Evolutionary conservation across 30 jellyfish, hydroid and myxozoan genomes (phyloP), one percentile per base, ranked within the genome.

Genomic region (Hydractinia symbiolongicarpus): DNA sequence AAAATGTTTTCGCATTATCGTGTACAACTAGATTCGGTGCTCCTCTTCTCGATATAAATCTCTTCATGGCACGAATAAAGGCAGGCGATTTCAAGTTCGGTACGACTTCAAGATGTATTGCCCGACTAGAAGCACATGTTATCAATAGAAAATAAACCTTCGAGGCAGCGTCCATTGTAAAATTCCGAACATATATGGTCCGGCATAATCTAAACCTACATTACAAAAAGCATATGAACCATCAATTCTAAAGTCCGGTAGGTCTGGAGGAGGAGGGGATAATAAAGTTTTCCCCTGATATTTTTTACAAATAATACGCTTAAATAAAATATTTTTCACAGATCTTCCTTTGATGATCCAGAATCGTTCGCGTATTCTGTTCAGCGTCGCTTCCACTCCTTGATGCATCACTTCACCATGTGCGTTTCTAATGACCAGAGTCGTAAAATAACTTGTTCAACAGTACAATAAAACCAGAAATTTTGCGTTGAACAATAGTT

Each of bases 181-280:
- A 14, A 7, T 82, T 50, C 40, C 66, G 53, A 14, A 8, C 14
- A 55, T 16, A 50, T 76, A 76, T 50, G 81, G 81, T 72, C 81
- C 72, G 53, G 81, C 81, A 72, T 30, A 76, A 58, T 76, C 84
- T 4, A 76, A 21, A 8, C 84, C 84, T 6, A 61, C 79, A 44
- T 54, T 15, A 15, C 16, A 50, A 76, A 76, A 76, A 44, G 81
- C 40, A 9, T 54, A 16, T 44, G 53, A 16, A 76, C 15, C 4
- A 55, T 55, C 64, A 20, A 79, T 44, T 58, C 86, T 85, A 79
- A 30, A 79, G 14, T 79, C 85, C 19, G 70, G 68, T 54, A 79
- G 64, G 30, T 79, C 86, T 58, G 86, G 86, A 62, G 86, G n/a
- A n/a, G 84, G n/a, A 19, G 86, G 86, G 17, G 86, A 85, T 58